Base-by-base conservation (phyloP, 2,113 vertebrate species). In the Climacteris rufus region DNA sequence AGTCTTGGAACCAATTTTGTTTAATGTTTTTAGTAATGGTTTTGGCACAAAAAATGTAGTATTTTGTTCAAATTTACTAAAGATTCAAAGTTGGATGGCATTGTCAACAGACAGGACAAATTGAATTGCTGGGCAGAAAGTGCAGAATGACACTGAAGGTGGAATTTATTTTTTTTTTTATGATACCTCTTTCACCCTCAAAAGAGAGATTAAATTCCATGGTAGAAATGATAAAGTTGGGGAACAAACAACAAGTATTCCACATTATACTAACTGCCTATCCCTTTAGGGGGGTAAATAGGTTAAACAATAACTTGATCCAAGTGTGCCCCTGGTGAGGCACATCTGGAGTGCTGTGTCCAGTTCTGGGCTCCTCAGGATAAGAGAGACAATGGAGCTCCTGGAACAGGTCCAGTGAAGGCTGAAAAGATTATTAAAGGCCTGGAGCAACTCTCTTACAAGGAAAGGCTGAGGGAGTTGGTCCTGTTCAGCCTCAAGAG, bases 11-110 rank as follows among this genome's bases (percentile, higher is more conserved):
- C 68, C 59, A 88, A 86, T 92, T 63, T 88, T 96, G 31, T 85
- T 93, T 86, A 93, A 95, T 83, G 80, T 90, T 94, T 94, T 94
- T 63, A 69, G 63, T 88, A 90, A 86, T 72, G 83, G 82, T 35
- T 90, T 96, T 95, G 90, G 79, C 76, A 94, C 50, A 54, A 65
- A 77, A 92, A 45, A 4, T 3, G 1, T n/a, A 39, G 25, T 40
- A 70, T 77, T 89, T 79, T 81, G 31, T 88, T 74, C 37, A 83
- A 86, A 95, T 77, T 74, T 66, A 66, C 53, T 70, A 16, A 83
- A 65, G 75, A 80, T 61, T 93, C 50, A 33, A 74, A 91, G 42
- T 69, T 18, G 20, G 17, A 28, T 79, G 87, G 42, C 52, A 59
- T 50, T 1, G 1, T 94, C 76, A 86, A n/a, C 52, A 92, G 42